Evolutionary conservation across 1,140 invertebrate genomes (phyloP).

Genomic region (Eumeta japonica): DNA sequence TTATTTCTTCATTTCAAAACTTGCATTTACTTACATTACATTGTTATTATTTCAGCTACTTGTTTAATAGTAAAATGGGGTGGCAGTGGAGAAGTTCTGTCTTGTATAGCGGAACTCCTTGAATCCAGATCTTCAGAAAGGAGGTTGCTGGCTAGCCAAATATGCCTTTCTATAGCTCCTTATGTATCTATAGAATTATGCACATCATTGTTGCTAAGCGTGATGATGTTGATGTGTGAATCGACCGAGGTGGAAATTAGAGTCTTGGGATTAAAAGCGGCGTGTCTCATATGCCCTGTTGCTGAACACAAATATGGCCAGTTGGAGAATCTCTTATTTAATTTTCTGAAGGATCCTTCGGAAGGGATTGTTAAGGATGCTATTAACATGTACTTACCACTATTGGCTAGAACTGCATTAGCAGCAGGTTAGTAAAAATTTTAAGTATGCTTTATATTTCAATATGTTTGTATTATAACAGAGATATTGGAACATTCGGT

Average conservation of each 20-base stretch:
- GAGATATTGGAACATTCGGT: background rate
- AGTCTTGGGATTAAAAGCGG: constrained; percentile 36
- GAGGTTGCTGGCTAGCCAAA: constrained; percentile 37
- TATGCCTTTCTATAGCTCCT: constrained; percentile 40
- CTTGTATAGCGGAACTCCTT: constrained; percentile 39
- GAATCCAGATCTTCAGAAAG: constrained; percentile 33
- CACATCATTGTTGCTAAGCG: constrained; percentile 47
- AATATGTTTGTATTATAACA: constrained; percentile 7
- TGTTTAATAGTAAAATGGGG: constrained; percentile 47
- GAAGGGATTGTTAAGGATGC: constrained; percentile 41
- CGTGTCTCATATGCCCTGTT: constrained; percentile 42
- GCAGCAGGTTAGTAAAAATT: constrained; percentile 30
- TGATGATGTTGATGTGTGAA: constrained; percentile 51
- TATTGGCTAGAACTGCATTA: constrained; percentile 43
- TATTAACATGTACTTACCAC: constrained; percentile 39
- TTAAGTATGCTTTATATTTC: constrained; percentile 11
- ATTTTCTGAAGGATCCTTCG: constrained; percentile 40
- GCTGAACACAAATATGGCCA: constrained; percentile 46
- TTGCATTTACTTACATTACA: too few relatives aligned
- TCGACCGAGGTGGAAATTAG: constrained; percentile 43
- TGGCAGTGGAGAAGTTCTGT: constrained; percentile 39
- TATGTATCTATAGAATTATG: constrained; percentile 47
- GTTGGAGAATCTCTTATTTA: constrained; percentile 49
- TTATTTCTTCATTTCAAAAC: too few relatives aligned
- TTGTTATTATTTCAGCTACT: constrained; percentile 35